Base-by-base conservation (phyloP, 2,888 invertebrate genomes). In the Thereva unica region DNA sequence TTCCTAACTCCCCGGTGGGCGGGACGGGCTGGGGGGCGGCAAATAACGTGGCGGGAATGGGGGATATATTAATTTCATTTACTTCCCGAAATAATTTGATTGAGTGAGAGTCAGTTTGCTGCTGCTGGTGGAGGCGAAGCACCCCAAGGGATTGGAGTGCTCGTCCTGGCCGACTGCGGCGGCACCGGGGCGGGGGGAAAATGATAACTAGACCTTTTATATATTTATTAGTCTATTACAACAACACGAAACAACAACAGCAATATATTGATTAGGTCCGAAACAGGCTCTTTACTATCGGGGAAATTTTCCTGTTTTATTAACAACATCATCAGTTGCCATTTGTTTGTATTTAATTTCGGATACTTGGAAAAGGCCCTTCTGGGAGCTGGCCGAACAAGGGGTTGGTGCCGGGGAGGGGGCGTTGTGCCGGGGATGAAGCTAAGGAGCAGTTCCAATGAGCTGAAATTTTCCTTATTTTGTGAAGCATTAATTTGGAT, bases 271-370 rank as follows among this genome's bases (percentile, higher is more conserved):
- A 68, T 65, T 65, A 56, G 52, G 59, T 59, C 44, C 54, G 47
- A 53, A 57, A 34, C 10, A 61, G 57, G 59, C 47, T 55, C 53
- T 54, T 56, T 56, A 52, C 59, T 61, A 55, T 66, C 59, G 12
- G 55, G 54, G 54, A 45, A 55, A 64, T 64, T 68, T 68, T 47
- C 38, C 52, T 49, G 61, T 65, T 68, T 68, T 68, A 68, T 68
- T 68, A 68, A 68, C 68, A 68, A 66, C 66, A 68, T 68, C 68
- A 68, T 68, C 68, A 68, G 68, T 61, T 68, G 65, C 68, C 55
- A 61, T 61, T 68, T 68, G 68, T 68, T 68, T 68, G 61, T 68
- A 68, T 68, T 68, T 68, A 68, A 68, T 68, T 68, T 68, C 66
- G 65, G 61, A 65, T 65, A 68, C 66, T 68, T 68, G 65, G 66